These are phyloP conservation scores for Sinocyclocheilus anshuiensis DNA, from an alignment of 2,113 vertebrate species.

Conservation along the genomic window DNA sequence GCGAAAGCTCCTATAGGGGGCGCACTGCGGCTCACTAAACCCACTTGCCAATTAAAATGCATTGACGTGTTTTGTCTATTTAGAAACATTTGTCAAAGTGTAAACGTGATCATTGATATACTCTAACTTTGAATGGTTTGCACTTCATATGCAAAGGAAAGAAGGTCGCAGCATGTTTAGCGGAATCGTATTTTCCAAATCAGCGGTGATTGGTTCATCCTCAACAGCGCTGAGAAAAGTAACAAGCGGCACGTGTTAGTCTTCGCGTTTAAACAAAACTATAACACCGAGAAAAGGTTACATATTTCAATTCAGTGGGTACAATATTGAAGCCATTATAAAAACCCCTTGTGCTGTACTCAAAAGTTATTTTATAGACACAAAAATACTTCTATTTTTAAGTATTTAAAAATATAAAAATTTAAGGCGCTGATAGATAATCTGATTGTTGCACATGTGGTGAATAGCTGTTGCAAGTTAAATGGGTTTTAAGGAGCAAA, in stretches of 20 bases:
- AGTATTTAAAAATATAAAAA: no score
- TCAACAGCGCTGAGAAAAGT: background rate
- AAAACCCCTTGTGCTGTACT: no score
- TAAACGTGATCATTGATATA: background rate
- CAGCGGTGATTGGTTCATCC: background rate
- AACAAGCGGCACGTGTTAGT: background rate
- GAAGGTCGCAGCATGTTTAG: background rate
- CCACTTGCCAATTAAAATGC: accelerated
- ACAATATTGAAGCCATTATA: no score
- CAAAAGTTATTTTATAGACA: no score
- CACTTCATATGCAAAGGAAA: background rate
- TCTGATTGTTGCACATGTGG: no score
- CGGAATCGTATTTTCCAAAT: accelerated
- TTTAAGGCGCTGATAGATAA: no score
- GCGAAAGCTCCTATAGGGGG: background rate
- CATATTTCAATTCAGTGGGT: no score
- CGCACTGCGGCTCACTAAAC: background rate
- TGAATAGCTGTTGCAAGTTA: no score
- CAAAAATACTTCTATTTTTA: no score
- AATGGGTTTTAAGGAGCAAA: no score
- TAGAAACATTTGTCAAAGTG: background rate
- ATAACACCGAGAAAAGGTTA: no score
- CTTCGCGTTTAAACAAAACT: no score
- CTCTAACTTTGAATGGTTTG: background rate
- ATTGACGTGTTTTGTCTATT: background rate